Evolutionary conservation across 2,113 vertebrate genomes (phyloP).

Genomic region (Phalacrocorax aristotelis): DNA sequence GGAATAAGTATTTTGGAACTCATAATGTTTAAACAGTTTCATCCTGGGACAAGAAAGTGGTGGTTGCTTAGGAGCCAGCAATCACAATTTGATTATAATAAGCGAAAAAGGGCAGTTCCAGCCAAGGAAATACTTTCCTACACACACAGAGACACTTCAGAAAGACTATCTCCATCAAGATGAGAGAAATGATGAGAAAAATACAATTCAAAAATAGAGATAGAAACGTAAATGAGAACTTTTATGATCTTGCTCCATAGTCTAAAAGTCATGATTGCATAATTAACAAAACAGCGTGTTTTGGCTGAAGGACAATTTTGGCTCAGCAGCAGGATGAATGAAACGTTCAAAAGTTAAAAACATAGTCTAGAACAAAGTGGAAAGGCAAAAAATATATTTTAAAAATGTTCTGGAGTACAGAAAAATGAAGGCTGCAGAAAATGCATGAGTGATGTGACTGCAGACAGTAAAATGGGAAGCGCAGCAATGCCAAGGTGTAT

Average conservation of each 20-base stretch:
- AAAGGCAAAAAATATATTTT: not conserved
- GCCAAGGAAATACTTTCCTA: not conserved
- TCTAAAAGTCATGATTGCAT: not conserved
- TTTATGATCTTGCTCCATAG: not conserved
- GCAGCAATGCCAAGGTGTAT: not conserved
- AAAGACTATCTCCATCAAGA: not conserved
- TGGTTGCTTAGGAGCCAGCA: not conserved
- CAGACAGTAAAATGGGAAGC: not conserved
- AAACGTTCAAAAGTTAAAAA: not conserved
- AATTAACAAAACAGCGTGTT: conserved; percentile 25
- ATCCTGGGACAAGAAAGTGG: not conserved
- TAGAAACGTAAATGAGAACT: not conserved
- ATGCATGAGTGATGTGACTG: not conserved
- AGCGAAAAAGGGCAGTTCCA: not conserved
- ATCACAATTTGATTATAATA: not conserved
- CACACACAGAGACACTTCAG: fast-evolving
- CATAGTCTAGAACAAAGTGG: fast-evolving
- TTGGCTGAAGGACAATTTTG: not conserved
- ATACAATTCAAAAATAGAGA: not conserved
- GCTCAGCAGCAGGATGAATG: not conserved
- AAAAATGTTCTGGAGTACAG: not conserved
- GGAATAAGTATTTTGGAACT: not conserved
- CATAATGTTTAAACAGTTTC: not conserved
- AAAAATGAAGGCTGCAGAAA: not conserved
- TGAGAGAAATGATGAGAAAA: not conserved